phyloP scores from a whole-genome alignment of 2,888 invertebrate species.

The Agonopterix arenella region DNA sequence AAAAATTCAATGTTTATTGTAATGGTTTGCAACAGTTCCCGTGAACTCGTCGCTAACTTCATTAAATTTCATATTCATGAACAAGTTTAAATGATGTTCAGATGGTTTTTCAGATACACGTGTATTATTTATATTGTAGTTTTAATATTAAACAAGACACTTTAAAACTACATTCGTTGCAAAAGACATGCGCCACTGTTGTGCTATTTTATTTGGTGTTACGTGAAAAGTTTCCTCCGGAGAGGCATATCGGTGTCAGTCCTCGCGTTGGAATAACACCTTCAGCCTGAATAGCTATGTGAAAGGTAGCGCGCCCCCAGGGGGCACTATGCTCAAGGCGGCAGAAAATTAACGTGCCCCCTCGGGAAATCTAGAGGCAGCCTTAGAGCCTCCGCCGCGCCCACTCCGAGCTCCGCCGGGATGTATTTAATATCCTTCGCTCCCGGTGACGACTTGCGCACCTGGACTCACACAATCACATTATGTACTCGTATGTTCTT shows the following conservation, averaged over 20 bases:
- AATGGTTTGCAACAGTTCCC: too few species aligned
- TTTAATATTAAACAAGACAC: too few species aligned
- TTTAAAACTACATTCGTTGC: too few species aligned
- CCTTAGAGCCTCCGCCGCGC: slow-evolving; percentile 64
- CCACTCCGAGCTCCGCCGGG: slow-evolving; percentile 48
- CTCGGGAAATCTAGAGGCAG: slow-evolving; percentile 80
- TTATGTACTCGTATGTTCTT: background rate
- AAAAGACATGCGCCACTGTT: slow-evolving; percentile 15
- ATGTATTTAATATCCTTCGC: slow-evolving; percentile 65
- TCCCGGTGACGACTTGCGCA: slow-evolving; percentile 25
- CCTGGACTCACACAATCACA: slow-evolving; percentile 5
- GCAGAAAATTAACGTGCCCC: slow-evolving; percentile 85
- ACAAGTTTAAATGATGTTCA: too few species aligned
- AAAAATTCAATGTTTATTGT: too few species aligned
- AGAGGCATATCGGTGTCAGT: slow-evolving; percentile 63
- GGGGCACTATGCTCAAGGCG: slow-evolving; percentile 85
- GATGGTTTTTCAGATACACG: too few species aligned
- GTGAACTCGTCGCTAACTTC: too few species aligned
- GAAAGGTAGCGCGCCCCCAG: slow-evolving; percentile 77
- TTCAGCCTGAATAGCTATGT: slow-evolving; percentile 70
- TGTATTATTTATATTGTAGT: too few species aligned
- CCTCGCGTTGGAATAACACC: slow-evolving; percentile 74
- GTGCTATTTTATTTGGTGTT: slow-evolving; percentile 45
- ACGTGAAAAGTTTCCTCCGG: slow-evolving; percentile 51
- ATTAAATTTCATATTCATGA: too few species aligned